Percentiles rank a stretch among this genome's conserved stretches.
These are phyloP conservation scores for Cheilosia grossa DNA, from an alignment of 2,888 invertebrate genomes.

Conservation along the genomic window DNA sequence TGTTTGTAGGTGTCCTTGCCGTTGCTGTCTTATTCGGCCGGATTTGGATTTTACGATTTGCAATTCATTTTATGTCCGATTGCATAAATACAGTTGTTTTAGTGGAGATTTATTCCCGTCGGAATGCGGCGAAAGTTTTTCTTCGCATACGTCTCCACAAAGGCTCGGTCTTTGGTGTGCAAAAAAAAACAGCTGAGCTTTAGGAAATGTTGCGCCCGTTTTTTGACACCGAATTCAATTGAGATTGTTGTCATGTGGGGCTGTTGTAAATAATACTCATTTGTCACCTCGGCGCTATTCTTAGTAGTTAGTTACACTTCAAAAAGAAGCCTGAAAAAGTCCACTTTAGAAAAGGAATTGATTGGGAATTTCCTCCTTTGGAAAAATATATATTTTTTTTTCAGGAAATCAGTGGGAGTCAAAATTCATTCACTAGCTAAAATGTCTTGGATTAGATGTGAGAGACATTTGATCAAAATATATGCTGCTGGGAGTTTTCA, in stretches of 20 bases:
- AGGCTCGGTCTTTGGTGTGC: neutral
- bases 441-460: neutral
- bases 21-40: constrained; percentile 64
- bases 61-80: constrained; percentile 75
- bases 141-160: neutral
- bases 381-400: too few relatives aligned
- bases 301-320: neutral
- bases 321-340: neutral
- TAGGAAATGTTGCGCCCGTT: neutral
- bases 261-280: neutral
- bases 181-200: neutral
- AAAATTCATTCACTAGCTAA: neutral
- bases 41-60: constrained; percentile 72
- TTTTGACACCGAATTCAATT: neutral
- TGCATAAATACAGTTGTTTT: constrained; percentile 75
- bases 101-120: constrained; percentile 72
- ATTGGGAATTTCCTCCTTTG: too few relatives aligned
- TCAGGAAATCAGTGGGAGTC: too few relatives aligned
- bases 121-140: constrained; percentile 37
- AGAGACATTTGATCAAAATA: too few relatives aligned
- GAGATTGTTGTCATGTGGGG: neutral
- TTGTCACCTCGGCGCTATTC: neutral
- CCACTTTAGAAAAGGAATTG: too few relatives aligned
- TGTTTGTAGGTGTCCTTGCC: constrained; percentile 3
- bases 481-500: too few relatives aligned